A percentile compares a stretch with the other conserved stretches of the same genome.
phyloP scores from a whole-genome alignment of 1,140 invertebrate genomes.

The Lordiphosa clarofinis region DNA sequence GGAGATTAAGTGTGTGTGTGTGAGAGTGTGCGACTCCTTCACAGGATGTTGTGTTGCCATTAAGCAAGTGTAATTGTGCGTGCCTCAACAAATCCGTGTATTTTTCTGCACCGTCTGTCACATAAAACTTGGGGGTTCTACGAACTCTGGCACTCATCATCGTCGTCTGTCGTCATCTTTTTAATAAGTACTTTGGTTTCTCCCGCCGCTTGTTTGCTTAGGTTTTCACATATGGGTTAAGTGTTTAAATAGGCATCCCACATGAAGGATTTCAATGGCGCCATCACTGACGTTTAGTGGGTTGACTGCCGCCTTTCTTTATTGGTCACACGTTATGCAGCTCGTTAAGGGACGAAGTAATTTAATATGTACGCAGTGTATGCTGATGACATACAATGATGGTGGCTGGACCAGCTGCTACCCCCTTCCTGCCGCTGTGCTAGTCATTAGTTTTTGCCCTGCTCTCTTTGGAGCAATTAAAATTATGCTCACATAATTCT shows the following conservation, averaged over 20 bases:
- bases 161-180: slow-evolving; percentile 51
- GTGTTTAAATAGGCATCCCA: slow-evolving; percentile 63
- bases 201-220: slow-evolving; percentile 56
- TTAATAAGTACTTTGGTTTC: slow-evolving; percentile 57
- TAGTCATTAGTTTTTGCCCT: slow-evolving; percentile 49
- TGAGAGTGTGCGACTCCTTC: slow-evolving; percentile 11
- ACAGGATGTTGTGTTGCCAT: slow-evolving; percentile 57
- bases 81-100: slow-evolving; percentile 72
- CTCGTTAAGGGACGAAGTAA: slow-evolving; percentile 46
- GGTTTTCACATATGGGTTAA: slow-evolving; percentile 22
- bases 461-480: slow-evolving; percentile 57
- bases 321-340: slow-evolving; percentile 41
- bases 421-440: slow-evolving; percentile 1
- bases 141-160: slow-evolving; percentile 33
- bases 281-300: slow-evolving; percentile 16
- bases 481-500: slow-evolving; percentile 52
- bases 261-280: slow-evolving; percentile 26
- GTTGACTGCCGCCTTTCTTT: slow-evolving; percentile 29
- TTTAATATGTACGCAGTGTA: slow-evolving; percentile 60
- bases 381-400: slow-evolving; percentile 32
- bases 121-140: slow-evolving; percentile 50
- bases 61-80: slow-evolving; percentile 74
- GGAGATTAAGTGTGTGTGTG: slow-evolving; percentile 63
- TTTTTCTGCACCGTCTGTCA: slow-evolving; percentile 46
- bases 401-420: not conserved